phyloP scores from a whole-genome alignment of 1,140 invertebrate genomes.

The Hestina assimilis region DNA sequence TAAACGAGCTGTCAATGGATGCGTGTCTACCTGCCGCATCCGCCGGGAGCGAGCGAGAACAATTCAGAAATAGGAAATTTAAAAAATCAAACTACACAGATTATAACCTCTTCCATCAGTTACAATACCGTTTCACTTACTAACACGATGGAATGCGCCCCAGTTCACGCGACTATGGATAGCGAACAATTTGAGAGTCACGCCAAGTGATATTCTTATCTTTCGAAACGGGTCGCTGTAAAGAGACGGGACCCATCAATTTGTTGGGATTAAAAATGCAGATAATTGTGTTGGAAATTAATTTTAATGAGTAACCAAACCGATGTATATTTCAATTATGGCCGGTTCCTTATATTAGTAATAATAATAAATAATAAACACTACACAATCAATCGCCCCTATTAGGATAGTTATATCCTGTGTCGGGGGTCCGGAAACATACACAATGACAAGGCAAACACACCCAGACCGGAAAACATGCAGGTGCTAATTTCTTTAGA shows the following conservation, averaged over 20 bases:
- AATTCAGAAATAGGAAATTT: slow-evolving; percentile 39
- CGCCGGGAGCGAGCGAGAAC: slow-evolving; percentile 51
- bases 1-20: slow-evolving; percentile 55
- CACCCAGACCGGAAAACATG: too few relatives aligned
- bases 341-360: too few relatives aligned
- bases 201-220: slow-evolving; percentile 39
- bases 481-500: too few relatives aligned
- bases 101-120: slow-evolving; percentile 45
- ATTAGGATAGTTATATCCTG: too few relatives aligned
- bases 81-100: slow-evolving; percentile 39
- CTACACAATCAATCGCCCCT: too few relatives aligned
- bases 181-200: slow-evolving; percentile 31
- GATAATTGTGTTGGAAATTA: slow-evolving; percentile 54
- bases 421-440: too few relatives aligned
- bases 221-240: slow-evolving; percentile 22
- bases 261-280: slow-evolving; percentile 51
- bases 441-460: too few relatives aligned
- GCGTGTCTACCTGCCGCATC: slow-evolving; percentile 70
- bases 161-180: slow-evolving; percentile 44
- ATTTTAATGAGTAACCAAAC: slow-evolving; percentile 55
- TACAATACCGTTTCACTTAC: slow-evolving; percentile 41
- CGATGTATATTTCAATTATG: too few relatives aligned
- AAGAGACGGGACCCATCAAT: slow-evolving; percentile 47
- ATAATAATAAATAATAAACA: too few relatives aligned
- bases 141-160: slow-evolving; percentile 25